Evolutionary conservation across 2,797 vertebrate genomes (phyloP).

Genomic region (Hemitrygon akajei): DNA sequence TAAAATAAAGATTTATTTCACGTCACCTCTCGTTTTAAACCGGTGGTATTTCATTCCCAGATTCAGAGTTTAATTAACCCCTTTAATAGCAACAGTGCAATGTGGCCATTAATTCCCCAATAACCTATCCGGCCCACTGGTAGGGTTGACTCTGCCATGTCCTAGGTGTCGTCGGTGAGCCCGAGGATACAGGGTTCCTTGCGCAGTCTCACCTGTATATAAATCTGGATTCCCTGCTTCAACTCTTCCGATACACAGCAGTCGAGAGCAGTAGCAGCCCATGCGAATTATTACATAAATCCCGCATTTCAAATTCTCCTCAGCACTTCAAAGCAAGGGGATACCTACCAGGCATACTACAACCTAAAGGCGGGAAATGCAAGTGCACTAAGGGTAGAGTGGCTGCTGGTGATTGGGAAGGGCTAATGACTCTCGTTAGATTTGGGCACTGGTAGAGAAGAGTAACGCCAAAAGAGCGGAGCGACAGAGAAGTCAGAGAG

Average conservation of each 20-base stretch:
- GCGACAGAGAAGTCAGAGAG: not conserved
- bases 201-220: too few relatives aligned
- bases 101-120: not conserved
- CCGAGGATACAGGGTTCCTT: too few relatives aligned
- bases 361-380: not conserved
- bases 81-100: not conserved
- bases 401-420: too few relatives aligned
- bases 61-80: not conserved
- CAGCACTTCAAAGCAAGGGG: not conserved
- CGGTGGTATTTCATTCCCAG: not conserved
- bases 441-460: not conserved
- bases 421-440: not conserved
- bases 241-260: not conserved
- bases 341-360: not conserved
- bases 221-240: not conserved
- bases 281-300: not conserved
- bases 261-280: not conserved
- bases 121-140: too few relatives aligned
- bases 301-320: not conserved
- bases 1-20: not conserved
- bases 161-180: too few relatives aligned
- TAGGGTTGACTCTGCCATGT: too few relatives aligned
- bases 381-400: too few relatives aligned
- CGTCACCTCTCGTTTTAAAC: not conserved
- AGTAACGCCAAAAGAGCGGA: not conserved